Percentiles rank a stretch among this genome's conserved stretches.
Evolutionary conservation across 2,888 invertebrate species (phyloP).

Genomic region (Drosophila hamatofila): DNA sequence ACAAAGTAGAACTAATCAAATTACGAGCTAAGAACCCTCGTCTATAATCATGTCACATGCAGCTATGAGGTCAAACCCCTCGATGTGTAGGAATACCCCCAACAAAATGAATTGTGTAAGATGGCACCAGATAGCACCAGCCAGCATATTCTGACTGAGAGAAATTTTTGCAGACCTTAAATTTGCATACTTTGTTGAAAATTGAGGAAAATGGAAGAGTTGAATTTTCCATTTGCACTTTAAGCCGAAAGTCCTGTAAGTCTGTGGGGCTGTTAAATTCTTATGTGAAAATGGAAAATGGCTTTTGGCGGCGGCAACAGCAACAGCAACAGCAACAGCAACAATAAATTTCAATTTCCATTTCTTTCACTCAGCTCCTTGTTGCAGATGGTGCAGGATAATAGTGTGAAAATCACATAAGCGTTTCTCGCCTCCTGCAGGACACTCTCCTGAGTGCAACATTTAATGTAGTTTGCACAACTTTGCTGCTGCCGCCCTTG

Average conservation of each 20-base stretch:
- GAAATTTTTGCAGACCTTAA: constrained; percentile 56
- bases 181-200: constrained; percentile 43
- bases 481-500: constrained; percentile 33
- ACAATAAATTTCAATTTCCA: constrained; percentile 63
- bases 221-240: constrained; percentile 48
- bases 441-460: constrained; percentile 39
- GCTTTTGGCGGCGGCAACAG: constrained; percentile 27
- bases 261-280: constrained; percentile 34
- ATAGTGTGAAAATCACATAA: constrained; percentile 42
- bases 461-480: constrained; percentile 67
- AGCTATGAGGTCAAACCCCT: constrained; percentile 12
- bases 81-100: constrained; percentile 2
- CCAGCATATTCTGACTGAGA: constrained; percentile 12
- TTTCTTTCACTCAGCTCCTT: constrained; percentile 38
- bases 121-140: constrained; percentile 1
- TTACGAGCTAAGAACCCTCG: constrained; percentile 18
- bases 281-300: constrained; percentile 34
- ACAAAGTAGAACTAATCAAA: neutral
- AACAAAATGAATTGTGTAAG: constrained; percentile 23
- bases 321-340: neutral
- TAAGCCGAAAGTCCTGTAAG: constrained; percentile 24
- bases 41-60: constrained; percentile 42
- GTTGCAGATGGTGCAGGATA: constrained; percentile 26
- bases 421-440: constrained; percentile 1
- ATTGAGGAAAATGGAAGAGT: constrained; percentile 17